Evolutionary conservation across 1,140 invertebrate species (phyloP).

Genomic region (Rhagoletis pomonella): DNA sequence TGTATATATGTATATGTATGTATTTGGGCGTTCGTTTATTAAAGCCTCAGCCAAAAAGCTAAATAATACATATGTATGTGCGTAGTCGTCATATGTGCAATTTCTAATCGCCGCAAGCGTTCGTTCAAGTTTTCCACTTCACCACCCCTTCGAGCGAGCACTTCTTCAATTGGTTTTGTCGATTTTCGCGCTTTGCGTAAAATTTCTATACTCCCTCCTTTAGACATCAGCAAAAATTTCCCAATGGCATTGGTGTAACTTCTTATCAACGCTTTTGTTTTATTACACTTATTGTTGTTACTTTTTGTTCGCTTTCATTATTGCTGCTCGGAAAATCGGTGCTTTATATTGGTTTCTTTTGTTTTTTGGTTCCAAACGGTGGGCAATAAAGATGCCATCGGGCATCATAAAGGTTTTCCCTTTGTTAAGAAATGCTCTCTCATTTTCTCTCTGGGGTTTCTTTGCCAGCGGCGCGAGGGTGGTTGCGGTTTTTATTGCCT

Average conservation of each 20-base stretch:
- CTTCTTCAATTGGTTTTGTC: not conserved
- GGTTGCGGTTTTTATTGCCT: not conserved
- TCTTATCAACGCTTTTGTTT: slow-evolving; percentile 72
- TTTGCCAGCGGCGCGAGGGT: not conserved
- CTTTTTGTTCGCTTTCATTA: slow-evolving; percentile 43
- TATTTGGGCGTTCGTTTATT: not conserved
- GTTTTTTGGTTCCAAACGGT: not conserved
- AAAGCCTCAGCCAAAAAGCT: not conserved
- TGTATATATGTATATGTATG: not conserved
- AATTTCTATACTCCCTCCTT: not conserved
- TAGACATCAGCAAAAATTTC: not conserved
- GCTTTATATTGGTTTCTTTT: slow-evolving; percentile 50
- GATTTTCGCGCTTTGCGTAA: slow-evolving; percentile 17
- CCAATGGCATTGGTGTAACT: slow-evolving; percentile 25
- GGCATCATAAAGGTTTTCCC: not conserved
- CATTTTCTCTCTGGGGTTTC: not conserved
- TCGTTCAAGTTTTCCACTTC: slow-evolving; percentile 36
- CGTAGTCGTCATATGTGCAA: not conserved
- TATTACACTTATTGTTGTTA: slow-evolving; percentile 59
- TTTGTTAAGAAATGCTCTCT: not conserved
- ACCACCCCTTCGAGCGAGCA: not conserved
- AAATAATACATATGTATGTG: not conserved
- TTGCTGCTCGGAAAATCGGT: slow-evolving; percentile 13
- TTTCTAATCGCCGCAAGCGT: slow-evolving; percentile 27
- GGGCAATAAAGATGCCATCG: slow-evolving; percentile 49